These are phyloP conservation scores for Litocranius walleri DNA, from an alignment of 2,113 vertebrate species.

Conservation along the genomic window DNA sequence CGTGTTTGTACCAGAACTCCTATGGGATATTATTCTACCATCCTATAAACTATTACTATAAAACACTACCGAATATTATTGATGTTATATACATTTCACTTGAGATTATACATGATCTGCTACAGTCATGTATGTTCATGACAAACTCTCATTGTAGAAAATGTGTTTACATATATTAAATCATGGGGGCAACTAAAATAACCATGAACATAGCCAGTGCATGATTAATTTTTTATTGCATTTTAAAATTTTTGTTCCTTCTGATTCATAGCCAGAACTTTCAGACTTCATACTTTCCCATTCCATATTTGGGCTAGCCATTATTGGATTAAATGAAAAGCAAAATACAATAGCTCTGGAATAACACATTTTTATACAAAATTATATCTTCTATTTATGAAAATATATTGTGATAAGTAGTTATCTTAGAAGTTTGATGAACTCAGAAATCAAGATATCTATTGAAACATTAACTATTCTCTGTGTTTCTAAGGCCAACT, in stretches of 20 bases:
- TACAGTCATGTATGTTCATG: background rate
- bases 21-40: background rate
- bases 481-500: background rate
- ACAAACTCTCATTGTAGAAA: background rate
- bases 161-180: background rate
- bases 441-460: background rate
- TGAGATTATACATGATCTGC: background rate
- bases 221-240: background rate
- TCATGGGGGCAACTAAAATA: background rate
- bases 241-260: background rate
- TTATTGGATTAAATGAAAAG: background rate
- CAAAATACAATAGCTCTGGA: background rate
- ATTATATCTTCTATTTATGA: background rate
- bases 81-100: background rate
- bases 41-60: background rate
- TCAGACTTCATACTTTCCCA: background rate
- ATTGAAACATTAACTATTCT: background rate
- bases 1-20: background rate
- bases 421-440: background rate
- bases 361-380: background rate
- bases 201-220: background rate
- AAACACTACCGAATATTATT: background rate
- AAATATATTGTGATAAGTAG: background rate
- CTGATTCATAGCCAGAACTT: background rate
- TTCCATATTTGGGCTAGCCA: background rate